phyloP scores from a whole-genome alignment of 2,797 vertebrate genomes.

The Pterois miles region DNA sequence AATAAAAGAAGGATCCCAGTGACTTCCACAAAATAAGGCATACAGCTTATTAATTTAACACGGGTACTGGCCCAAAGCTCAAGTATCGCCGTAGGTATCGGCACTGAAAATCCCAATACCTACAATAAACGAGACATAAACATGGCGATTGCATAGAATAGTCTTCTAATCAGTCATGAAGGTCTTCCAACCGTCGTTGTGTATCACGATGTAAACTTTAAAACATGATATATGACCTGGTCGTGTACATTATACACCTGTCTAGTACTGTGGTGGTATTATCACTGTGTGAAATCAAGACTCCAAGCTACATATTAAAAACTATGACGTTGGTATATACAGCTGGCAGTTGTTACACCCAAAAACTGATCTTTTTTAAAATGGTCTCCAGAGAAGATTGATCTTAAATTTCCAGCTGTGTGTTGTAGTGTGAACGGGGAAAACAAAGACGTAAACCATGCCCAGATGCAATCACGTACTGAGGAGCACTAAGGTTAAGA shows the following conservation, averaged over 20 bases:
- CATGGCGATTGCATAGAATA: not conserved
- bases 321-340: not conserved
- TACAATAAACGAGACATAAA: no score
- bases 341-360: not conserved
- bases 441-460: constrained; percentile 1
- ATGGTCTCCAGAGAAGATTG: not conserved
- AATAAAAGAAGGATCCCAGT: no score
- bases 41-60: no score
- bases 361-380: not conserved
- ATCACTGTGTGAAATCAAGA: not conserved
- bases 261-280: not conserved
- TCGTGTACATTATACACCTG: not conserved
- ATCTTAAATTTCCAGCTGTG: not conserved
- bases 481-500: not conserved
- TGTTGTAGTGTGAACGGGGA: not conserved
- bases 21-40: no score
- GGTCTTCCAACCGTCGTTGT: not conserved
- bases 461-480: not conserved
- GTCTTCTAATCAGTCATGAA: not conserved
- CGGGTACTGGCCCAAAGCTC: no score
- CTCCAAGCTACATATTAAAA: not conserved
- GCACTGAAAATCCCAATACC: no score
- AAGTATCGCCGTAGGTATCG: no score
- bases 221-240: not conserved
- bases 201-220: not conserved